Evolutionary conservation across 1,140 invertebrate species (phyloP).

Genomic region (Diorhabda elongata): DNA sequence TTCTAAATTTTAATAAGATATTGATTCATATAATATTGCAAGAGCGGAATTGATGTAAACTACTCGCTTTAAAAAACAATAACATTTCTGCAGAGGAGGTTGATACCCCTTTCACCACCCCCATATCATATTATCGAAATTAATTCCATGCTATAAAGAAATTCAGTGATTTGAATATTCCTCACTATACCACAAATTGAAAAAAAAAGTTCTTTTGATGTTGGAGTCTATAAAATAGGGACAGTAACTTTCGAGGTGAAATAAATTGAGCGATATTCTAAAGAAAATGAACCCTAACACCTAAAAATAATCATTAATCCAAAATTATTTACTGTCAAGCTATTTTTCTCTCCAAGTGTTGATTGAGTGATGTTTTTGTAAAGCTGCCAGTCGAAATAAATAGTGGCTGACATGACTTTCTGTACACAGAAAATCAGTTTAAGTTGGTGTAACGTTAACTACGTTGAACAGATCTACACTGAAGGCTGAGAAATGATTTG

Average conservation of each 20-base stretch:
- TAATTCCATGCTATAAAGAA: no score
- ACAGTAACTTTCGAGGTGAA: background rate
- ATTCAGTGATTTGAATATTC: no score
- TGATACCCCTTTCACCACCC: no score
- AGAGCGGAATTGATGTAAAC: no score
- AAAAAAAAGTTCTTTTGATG: no score
- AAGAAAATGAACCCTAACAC: background rate
- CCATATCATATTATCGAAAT: no score
- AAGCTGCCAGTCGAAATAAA: background rate
- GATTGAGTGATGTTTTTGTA: slow-evolving; percentile 2
- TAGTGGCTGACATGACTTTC: slow-evolving; percentile 1
- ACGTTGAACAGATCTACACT: background rate
- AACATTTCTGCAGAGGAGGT: no score
- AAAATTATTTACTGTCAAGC: background rate
- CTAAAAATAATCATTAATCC: background rate
- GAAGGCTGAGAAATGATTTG: background rate
- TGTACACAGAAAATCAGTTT: slow-evolving; percentile 1
- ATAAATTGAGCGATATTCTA: no score
- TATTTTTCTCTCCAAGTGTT: background rate
- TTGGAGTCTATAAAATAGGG: background rate
- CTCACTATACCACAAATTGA: no score
- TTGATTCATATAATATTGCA: no score
- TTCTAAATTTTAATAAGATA: no score
- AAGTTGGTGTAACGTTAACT: background rate
- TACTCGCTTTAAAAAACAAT: no score